Percentiles rank a stretch among this genome's conserved stretches.
Evolutionary conservation across 2,113 vertebrate species (phyloP).

Genomic region (Varanus komodoensis): DNA sequence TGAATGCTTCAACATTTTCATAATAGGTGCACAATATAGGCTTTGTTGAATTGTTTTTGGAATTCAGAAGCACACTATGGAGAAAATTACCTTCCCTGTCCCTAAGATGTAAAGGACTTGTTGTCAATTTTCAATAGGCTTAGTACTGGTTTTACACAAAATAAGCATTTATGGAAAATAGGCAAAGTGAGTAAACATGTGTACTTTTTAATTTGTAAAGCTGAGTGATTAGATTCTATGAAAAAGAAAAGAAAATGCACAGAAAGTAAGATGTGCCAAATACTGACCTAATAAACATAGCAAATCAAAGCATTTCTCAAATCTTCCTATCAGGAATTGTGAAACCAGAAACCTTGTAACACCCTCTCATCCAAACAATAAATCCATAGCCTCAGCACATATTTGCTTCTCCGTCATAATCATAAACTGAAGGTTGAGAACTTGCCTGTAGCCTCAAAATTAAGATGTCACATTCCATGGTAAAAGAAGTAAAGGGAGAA

Average conservation of each 20-base stretch:
- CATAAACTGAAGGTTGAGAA: neutral
- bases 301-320: neutral
- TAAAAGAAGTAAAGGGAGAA: neutral
- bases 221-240: neutral
- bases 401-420: constrained; percentile 13
- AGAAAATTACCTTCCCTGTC: neutral
- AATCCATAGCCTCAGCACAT: neutral
- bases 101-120: too few relatives aligned
- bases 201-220: neutral
- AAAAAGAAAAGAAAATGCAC: neutral
- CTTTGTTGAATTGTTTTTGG: neutral
- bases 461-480: neutral
- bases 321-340: neutral
- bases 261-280: neutral
- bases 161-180: neutral
- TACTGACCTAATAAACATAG: neutral
- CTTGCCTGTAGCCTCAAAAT: neutral
- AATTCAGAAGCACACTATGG: neutral
- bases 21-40: neutral
- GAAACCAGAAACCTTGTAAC: neutral
- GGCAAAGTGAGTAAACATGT: neutral
- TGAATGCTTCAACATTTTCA: neutral
- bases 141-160: neutral
- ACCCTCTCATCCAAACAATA: neutral
- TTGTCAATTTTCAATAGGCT: neutral